Evolutionary conservation across 2,888 invertebrate species (phyloP).

Genomic region (Eupithecia subfuscata): DNA sequence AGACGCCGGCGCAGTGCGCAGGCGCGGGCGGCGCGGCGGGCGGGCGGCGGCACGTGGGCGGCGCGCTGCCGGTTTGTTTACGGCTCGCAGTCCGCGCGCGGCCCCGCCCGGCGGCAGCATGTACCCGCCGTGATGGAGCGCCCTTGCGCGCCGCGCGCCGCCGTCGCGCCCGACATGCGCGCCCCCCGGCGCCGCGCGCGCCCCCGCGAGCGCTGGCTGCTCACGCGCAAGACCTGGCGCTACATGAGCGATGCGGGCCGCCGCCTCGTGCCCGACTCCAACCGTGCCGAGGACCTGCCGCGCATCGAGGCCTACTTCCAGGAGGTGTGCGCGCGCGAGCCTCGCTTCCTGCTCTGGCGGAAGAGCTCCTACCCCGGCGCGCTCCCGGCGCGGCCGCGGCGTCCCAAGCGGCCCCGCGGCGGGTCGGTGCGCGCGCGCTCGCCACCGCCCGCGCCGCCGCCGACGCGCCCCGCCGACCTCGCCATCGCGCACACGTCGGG

Average conservation of each 20-base stretch:
- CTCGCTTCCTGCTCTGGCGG: slow-evolving; percentile 91
- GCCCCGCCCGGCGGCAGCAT: slow-evolving; percentile 48
- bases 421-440: slow-evolving; percentile 88
- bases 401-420: slow-evolving; percentile 84
- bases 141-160: slow-evolving; percentile 57
- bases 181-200: slow-evolving; percentile 66
- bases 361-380: slow-evolving; percentile 93
- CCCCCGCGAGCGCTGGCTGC: slow-evolving; percentile 92
- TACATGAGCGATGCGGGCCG: slow-evolving; percentile 97
- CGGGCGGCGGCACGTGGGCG: slow-evolving; percentile 57
- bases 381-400: slow-evolving; percentile 81
- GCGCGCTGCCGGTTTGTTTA: slow-evolving; percentile 48
- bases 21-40: slow-evolving; percentile 56
- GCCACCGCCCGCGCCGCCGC: slow-evolving; percentile 78
- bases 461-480: slow-evolving; percentile 75
- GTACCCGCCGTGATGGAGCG: slow-evolving; percentile 63
- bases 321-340: slow-evolving; percentile 90
- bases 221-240: slow-evolving; percentile 95
- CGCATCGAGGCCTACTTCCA: slow-evolving; percentile 94
- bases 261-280: slow-evolving; percentile 92
- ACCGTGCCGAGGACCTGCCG: slow-evolving; percentile 89
- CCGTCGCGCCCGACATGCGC: slow-evolving; percentile 66
- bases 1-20: slow-evolving; percentile 48
- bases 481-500: slow-evolving; percentile 81
- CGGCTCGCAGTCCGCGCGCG: slow-evolving; percentile 56